Percentiles rank a stretch among this genome's conserved stretches.
Conservation (phyloP, 1,140 invertebrate species). For the Babylonia areolata region DNA sequence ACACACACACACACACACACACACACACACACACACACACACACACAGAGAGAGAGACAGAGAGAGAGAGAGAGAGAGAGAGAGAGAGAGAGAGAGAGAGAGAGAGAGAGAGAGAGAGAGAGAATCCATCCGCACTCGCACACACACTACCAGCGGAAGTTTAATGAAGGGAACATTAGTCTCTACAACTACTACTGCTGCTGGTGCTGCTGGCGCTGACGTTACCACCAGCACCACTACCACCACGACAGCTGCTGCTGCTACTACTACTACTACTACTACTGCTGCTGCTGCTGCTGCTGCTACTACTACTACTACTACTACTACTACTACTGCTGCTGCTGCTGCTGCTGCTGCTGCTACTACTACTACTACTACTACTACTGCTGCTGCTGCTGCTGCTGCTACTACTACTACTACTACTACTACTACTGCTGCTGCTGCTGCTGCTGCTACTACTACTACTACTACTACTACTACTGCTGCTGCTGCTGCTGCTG, state of each 20-base stretch:
- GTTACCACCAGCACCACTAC: constrained; percentile 4
- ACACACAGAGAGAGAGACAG: no score
- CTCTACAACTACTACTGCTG: constrained; percentile 6
- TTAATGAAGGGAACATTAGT: no score
- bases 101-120: no score
- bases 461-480: constrained; percentile 33
- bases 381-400: constrained; percentile 50
- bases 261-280: constrained; percentile 36
- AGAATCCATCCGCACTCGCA: no score
- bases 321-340: constrained; percentile 47
- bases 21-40: no score
- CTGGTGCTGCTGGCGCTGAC: constrained; percentile 47
- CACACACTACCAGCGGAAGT: no score
- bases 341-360: constrained; percentile 45
- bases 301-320: constrained; percentile 42
- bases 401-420: constrained; percentile 52
- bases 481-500: no score
- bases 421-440: constrained; percentile 53
- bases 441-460: constrained; percentile 46
- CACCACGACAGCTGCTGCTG: not conserved
- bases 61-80: no score
- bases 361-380: constrained; percentile 45
- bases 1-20: no score
- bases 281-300: constrained; percentile 44
- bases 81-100: no score